phyloP scores from a whole-genome alignment of 1,140 invertebrate species.

The Megalopta genalis region DNA sequence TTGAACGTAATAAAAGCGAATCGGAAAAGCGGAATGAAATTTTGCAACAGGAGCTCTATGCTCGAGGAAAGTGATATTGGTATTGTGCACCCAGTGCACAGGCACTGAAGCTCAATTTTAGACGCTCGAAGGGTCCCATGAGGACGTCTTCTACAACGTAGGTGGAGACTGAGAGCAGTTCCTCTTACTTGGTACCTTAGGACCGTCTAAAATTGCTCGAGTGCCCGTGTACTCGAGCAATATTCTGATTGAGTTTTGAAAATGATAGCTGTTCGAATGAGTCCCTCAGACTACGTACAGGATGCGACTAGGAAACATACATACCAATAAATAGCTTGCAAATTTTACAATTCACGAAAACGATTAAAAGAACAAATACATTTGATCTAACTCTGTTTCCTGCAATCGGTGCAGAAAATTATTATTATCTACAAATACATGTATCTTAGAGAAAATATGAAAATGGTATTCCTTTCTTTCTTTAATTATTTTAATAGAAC shows the following conservation, averaged over 20 bases:
- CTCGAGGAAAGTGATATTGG: neutral
- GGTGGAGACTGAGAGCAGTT: neutral
- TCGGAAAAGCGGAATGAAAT: neutral
- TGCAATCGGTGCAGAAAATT: too few species aligned
- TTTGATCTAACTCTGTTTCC: too few species aligned
- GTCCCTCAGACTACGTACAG: neutral
- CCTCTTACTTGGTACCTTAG: neutral
- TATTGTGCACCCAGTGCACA: neutral
- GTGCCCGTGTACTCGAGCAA: neutral
- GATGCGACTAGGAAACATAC: too few species aligned
- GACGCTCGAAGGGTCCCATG: neutral
- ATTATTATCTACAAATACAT: too few species aligned
- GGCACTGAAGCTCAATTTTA: neutral
- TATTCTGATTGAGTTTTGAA: neutral
- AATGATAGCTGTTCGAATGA: neutral
- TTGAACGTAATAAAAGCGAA: neutral
- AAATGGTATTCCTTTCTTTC: too few species aligned
- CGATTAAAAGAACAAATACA: too few species aligned
- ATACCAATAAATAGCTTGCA: too few species aligned
- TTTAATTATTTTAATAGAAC: too few species aligned
- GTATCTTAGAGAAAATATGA: too few species aligned
- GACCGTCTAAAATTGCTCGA: neutral
- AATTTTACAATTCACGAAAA: too few species aligned
- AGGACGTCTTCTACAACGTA: neutral
- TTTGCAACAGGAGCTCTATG: neutral